Evolutionary conservation across 2,113 vertebrate genomes (phyloP), one percentile per base, ranked within the genome.

Genomic region (Propithecus coquereli): DNA sequence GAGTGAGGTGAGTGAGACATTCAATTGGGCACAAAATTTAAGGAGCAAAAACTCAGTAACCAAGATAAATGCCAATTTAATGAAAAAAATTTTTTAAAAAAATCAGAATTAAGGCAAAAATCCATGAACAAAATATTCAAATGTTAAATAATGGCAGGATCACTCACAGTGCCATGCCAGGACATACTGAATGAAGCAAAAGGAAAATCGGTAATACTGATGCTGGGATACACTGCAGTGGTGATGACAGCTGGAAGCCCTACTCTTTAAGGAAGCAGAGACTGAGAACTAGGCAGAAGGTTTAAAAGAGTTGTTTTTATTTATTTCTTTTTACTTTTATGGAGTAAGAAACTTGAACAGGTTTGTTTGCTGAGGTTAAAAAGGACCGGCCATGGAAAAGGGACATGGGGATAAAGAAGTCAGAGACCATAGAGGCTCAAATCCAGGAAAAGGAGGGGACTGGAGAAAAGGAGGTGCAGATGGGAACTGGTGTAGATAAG

Each of bases 201-300:
- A 85, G 61, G 27, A 52, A 88, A 77, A 52, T 14, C 1, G 22
- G 40, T 13, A 40, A 47, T 13, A 8, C 0, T 23, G 6, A 52
- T 40, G 32, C 34, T 76, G 30, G 20, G 1, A 22, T 30, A 5
- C 23, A 45, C 30, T 6, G 10, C 4, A 27, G 40, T 40, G 25
- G 8, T n/a, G 20, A 7, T 30, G 5, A n/a, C 3, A 61, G 14
- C 16, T 8, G 1, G 25, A 65, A 71, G 27, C 2, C 0, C 3
- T 0, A 16, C 1, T n/a, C 17, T n/a, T 63, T 68, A 34, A 87
- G 76, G n/a, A 52, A 65, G 16, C 50, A 25, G 4, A 43, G 52
- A 40, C 10, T 4, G 5, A 37, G 16, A 47, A 2, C 37, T 50
- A 87, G 54, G 11, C 5, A 30, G 34, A 25, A 68, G 30, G 27